phyloP scores from a whole-genome alignment of 2,888 invertebrate genomes.

The Caenorhabditis drosophilae region DNA sequence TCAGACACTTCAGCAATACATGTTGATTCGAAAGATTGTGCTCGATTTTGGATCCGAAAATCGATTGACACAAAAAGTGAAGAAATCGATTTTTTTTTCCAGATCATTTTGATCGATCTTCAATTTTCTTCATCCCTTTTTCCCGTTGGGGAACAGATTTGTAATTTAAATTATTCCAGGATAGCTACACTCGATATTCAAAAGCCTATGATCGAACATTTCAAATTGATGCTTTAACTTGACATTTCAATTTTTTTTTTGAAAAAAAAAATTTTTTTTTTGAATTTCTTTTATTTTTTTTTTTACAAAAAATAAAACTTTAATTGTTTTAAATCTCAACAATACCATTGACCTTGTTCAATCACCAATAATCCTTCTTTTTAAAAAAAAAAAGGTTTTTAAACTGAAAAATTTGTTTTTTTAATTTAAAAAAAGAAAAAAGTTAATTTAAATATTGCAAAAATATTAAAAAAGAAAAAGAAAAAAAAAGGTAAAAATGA shows the following conservation, averaged over 20 bases:
- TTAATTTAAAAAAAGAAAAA: too few relatives aligned
- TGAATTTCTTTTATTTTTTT: not conserved
- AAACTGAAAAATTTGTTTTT: too few relatives aligned
- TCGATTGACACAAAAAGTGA: slow-evolving; percentile 17
- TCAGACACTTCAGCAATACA: slow-evolving; percentile 41
- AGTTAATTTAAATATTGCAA: too few relatives aligned
- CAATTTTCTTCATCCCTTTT: not conserved
- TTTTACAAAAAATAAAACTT: too few relatives aligned
- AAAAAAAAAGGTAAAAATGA: too few relatives aligned
- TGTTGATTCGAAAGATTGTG: slow-evolving; percentile 36
- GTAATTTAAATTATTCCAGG: not conserved
- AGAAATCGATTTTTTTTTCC: too few relatives aligned
- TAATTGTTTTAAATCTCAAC: too few relatives aligned
- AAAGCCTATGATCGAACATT: not conserved
- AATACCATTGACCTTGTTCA: too few relatives aligned
- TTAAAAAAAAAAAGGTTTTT: too few relatives aligned
- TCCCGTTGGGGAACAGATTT: not conserved
- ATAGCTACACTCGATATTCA: not conserved
- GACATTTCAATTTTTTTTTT: not conserved
- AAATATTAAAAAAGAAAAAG: too few relatives aligned
- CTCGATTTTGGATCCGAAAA: slow-evolving; percentile 35
- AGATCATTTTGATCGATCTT: too few relatives aligned
- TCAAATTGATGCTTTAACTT: not conserved
- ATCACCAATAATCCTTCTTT: too few relatives aligned
- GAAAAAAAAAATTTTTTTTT: not conserved